Evolutionary conservation across 2,113 vertebrate genomes (phyloP).

Genomic region (Microcebus ravelobensis): DNA sequence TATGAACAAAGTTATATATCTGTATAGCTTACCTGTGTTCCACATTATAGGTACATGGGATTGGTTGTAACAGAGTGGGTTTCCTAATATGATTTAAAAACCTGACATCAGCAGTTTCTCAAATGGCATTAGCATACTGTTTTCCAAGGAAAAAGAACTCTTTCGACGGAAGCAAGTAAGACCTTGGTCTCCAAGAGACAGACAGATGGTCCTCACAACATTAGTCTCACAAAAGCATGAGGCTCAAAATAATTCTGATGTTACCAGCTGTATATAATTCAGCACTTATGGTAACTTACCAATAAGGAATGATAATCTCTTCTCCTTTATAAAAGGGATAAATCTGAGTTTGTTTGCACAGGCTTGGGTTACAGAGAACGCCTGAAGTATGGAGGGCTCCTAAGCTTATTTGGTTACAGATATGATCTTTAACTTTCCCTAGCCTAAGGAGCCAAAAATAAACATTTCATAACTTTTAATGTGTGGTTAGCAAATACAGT

Average conservation of each 20-base stretch:
- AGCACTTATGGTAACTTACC: conserved; percentile 30
- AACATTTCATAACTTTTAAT: conserved; percentile 80
- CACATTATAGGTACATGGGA: background rate
- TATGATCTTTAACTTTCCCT: conserved; percentile 74
- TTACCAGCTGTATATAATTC: conserved; percentile 51
- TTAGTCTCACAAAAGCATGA: conserved; percentile 58
- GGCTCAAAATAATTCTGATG: conserved; percentile 66
- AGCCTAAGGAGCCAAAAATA: conserved; percentile 73
- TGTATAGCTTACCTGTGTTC: background rate
- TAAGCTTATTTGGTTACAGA: conserved; percentile 75
- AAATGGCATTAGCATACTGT: background rate
- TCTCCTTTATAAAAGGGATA: conserved; percentile 53
- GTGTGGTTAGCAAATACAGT: conserved; percentile 78
- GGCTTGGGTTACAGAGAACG: conserved; percentile 65
- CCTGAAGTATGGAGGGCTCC: conserved; percentile 46
- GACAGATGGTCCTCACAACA: conserved; percentile 52
- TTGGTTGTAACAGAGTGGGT: background rate
- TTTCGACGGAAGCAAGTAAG: conserved; percentile 38
- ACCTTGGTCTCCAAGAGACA: conserved; percentile 36
- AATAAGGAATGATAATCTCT: conserved; percentile 64
- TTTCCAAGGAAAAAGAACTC: conserved; percentile 37
- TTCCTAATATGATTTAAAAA: conserved; percentile 21
- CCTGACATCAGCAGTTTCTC: background rate
- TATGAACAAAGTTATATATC: background rate
- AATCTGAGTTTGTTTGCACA: conserved; percentile 67